Evolutionary conservation across 2,888 invertebrate species (phyloP), one percentile per base, ranked within the genome.

Genomic region (Metacarcinus magister): DNA sequence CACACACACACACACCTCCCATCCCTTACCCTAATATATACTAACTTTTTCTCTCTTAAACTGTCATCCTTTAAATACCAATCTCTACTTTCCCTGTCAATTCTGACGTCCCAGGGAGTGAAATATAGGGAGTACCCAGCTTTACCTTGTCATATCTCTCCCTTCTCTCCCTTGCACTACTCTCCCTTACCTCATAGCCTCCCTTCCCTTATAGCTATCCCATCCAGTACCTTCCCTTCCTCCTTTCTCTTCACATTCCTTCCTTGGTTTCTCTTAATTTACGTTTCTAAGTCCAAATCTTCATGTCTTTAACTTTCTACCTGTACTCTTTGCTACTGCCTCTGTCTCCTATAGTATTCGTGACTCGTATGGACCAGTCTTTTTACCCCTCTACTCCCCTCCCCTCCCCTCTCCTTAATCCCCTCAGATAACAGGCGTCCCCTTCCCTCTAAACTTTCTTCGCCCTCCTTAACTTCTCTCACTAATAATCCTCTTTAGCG

Each of bases 401-500:
- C 32, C 46, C 28, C 13, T 32, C 32, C 54, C 92, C 16, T 32
- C 92, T 48, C 92, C 32, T 48, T 54, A 19, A 48, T 48, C 46
- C 92, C 54, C 28, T 23, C 82, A 82, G 32, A 82, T 82, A 82
- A 32, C 82, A 82, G 82, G 82, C 32, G 13, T 32, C 82, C 91
- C n/a, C 28, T 28, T 54, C 92, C 92, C 48, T 48, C 54, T 19
- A 16, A 92, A 92, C 92, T 48, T 46, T 82, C 82, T 46, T 23
- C 48, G 7, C 92, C 48, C 92, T 48, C 92, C 48, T 46, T 48
- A 46, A 46, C 92, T 48, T 48, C 48, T 48, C 92, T 16, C 91
- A 46, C 48, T 92, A 92, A 92, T 92, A 92, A 46, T 48, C 92
- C n/a, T 92, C 92, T 28, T 48, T 92, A 48, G 28, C 92, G 92